Conservation (phyloP, 2,888 invertebrate genomes). For the Nasonia oneida region DNA sequence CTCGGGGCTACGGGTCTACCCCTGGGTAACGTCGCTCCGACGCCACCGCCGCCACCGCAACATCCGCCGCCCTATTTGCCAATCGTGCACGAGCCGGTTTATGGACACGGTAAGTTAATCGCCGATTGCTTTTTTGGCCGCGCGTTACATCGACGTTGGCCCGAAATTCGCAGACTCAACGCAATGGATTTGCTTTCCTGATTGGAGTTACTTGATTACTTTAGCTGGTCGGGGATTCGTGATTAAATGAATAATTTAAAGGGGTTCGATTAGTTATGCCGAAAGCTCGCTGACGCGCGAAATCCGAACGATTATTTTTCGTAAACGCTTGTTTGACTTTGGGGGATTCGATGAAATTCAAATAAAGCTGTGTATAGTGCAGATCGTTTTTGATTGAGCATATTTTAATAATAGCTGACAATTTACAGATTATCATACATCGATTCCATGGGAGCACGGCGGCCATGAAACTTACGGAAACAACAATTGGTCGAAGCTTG, state of each 20-base stretch:
- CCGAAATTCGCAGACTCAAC: background rate
- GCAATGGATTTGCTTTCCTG: background rate
- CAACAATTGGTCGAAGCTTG: slow-evolving; percentile 61
- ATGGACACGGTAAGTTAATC: slow-evolving; percentile 62
- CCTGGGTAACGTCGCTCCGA: slow-evolving; percentile 17
- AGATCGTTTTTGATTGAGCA: no score
- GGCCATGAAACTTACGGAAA: slow-evolving; percentile 58
- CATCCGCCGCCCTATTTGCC: slow-evolving; percentile 51
- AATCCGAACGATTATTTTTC: no score
- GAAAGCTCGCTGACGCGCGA: background rate
- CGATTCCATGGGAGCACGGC: slow-evolving; percentile 54
- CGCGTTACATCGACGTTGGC: background rate
- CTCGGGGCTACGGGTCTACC: slow-evolving; percentile 53
- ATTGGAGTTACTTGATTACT: background rate
- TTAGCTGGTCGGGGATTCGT: background rate
- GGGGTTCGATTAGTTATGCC: background rate
- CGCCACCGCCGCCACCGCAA: slow-evolving; percentile 6
- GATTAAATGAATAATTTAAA: slow-evolving; percentile 8
- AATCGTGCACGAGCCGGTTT: slow-evolving; percentile 62
- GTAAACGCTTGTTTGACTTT: background rate
- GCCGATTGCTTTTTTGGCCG: background rate
- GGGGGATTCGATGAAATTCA: background rate
- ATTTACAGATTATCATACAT: slow-evolving; percentile 46
- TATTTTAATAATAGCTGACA: no score
- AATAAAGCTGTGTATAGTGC: background rate